Percentiles rank a stretch among this genome's conserved stretches.
phyloP scores from a whole-genome alignment of 2,888 invertebrate genomes.

The Neoscelio sp. region DNA sequence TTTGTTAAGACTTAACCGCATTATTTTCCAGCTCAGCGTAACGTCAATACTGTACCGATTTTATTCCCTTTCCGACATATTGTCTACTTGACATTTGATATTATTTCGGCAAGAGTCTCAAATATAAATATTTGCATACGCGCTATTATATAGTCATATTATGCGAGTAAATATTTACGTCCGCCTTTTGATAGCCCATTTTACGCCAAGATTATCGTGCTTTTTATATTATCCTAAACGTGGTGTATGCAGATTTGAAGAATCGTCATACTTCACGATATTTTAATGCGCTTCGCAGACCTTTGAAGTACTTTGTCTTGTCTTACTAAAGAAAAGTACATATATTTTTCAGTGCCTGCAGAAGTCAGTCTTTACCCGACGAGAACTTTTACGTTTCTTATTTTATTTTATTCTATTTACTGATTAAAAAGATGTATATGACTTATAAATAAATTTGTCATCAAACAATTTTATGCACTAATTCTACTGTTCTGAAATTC shows the following conservation, averaged over 20 bases:
- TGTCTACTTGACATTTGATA: too few species aligned
- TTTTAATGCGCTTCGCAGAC: slow-evolving; percentile 18
- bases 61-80: too few species aligned
- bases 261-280: slow-evolving; percentile 24
- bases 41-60: too few species aligned
- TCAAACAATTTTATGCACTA: too few species aligned
- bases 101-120: background rate
- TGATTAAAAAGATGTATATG: slow-evolving; percentile 28
- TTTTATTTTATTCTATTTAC: slow-evolving; percentile 19
- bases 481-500: too few species aligned
- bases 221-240: slow-evolving; percentile 14
- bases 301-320: slow-evolving; percentile 27
- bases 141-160: background rate
- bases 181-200: background rate
- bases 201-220: background rate
- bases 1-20: background rate
- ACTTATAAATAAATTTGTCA: too few species aligned
- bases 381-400: slow-evolving; percentile 28
- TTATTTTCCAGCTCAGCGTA: background rate
- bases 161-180: background rate
- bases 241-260: slow-evolving; percentile 13
- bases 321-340: slow-evolving; percentile 30
- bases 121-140: slow-evolving; percentile 1
- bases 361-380: slow-evolving; percentile 14
- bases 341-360: slow-evolving; percentile 32